Evolutionary conservation across 2,888 invertebrate species (phyloP), one percentile per base, ranked within the genome.

Genomic region (Piscicola geometra): DNA sequence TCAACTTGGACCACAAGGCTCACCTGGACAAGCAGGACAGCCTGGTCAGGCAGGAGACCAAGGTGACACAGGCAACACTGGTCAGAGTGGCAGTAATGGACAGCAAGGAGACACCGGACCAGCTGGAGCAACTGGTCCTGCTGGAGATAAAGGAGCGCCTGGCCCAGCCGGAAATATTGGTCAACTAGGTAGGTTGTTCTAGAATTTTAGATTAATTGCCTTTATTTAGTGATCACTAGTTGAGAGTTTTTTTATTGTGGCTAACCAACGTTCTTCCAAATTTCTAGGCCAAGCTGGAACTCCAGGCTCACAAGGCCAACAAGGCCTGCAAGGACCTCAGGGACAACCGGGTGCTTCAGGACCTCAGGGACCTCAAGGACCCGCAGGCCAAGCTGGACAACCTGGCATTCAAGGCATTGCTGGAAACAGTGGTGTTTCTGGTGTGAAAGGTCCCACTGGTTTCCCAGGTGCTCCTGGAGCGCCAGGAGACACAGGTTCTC

Each of bases 211-310:
- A 47, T 47, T 47, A 47, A 15, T 21, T 15, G 50, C 21, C 21
- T 47, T 15, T 47, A 15, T 47, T 47, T 9, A 47, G 12, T 47
- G 21, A 47, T 47, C 9, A 15, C 50, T 47, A 47, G 9, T 47
- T 47, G 50, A 47, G 21, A 15, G 9, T 15, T 15, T 21, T 47
- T 47, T 47, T n/a, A n/a, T n/a, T n/a, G n/a, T n/a, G n/a, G n/a
- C n/a, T n/a, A n/a, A n/a, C n/a, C n/a, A n/a, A n/a, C n/a, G n/a
- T n/a, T n/a, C n/a, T n/a, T n/a, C n/a, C n/a, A n/a, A n/a, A n/a
- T n/a, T n/a, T n/a, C n/a, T n/a, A 67, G 78, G 77, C n/a, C 47
- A 21, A 56, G n/a, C 73, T 33, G 77, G 77, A 50, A n/a, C 78
- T 21, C 21, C 68, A 33, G 78, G 78, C n/a, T 28, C 67, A 18